These are phyloP conservation scores for Byasa hedistus DNA, from an alignment of 2,888 invertebrate species.

Conservation along the genomic window DNA sequence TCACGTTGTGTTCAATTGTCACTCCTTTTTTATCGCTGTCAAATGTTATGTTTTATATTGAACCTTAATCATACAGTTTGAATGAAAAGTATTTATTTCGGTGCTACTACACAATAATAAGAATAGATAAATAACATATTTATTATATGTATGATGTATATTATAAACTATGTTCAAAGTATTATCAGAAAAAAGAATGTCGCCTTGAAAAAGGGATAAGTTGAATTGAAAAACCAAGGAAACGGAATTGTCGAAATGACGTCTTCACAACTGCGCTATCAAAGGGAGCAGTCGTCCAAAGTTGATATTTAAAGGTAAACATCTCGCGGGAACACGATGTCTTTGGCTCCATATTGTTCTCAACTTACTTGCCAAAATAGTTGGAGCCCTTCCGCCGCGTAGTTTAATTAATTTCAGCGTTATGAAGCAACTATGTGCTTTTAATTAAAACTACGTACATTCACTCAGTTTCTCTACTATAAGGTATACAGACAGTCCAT, in stretches of 20 bases:
- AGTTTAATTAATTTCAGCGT: conserved; percentile 14
- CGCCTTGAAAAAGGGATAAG: too few species aligned
- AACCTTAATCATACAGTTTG: too few species aligned
- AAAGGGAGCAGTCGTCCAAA: conserved; percentile 9
- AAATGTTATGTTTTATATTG: too few species aligned
- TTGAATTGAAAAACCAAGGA: too few species aligned
- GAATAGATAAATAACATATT: too few species aligned
- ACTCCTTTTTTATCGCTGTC: neutral
- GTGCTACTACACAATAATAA: too few species aligned
- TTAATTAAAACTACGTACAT: conserved; percentile 10
- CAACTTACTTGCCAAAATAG: conserved; percentile 14
- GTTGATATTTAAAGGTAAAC: conserved; percentile 16
- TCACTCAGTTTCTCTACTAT: conserved; percentile 1
- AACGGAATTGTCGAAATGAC: too few species aligned
- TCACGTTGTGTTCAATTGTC: neutral
- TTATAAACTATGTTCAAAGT: too few species aligned
- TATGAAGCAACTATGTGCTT: conserved; percentile 12
- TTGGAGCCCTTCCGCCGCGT: conserved; percentile 5
- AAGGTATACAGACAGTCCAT: too few species aligned
- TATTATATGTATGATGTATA: too few species aligned
- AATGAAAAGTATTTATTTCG: too few species aligned
- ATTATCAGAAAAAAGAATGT: too few species aligned
- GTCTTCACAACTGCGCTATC: neutral
- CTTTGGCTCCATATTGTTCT: conserved; percentile 20
- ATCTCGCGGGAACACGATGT: conserved; percentile 11